phyloP scores from a whole-genome alignment of 2,113 vertebrate genomes.

The Cryptomyrus ogoouensis region DNA sequence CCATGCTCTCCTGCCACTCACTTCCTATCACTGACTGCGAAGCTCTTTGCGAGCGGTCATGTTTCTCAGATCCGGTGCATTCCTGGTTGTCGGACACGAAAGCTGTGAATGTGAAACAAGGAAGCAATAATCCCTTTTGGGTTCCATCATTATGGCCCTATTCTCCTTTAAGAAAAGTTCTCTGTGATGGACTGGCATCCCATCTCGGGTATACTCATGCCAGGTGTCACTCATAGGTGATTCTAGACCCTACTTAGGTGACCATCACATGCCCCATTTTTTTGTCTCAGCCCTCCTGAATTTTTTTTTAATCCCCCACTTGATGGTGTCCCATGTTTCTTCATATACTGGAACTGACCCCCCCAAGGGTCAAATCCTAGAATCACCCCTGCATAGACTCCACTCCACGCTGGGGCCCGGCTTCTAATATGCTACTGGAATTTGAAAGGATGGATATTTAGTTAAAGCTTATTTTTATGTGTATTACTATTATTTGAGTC shows the following conservation, averaged over 20 bases:
- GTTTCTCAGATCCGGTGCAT: neutral
- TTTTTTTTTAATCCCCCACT: neutral
- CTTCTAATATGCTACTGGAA: neutral
- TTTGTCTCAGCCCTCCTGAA: neutral
- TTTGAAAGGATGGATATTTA: neutral
- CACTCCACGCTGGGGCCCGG: neutral
- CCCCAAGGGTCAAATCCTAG: neutral
- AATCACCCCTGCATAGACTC: neutral
- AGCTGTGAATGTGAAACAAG: neutral
- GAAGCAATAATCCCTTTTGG: neutral
- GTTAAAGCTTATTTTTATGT: neutral
- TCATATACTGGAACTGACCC: neutral
- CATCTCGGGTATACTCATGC: neutral
- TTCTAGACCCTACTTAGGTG: neutral
- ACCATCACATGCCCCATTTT: neutral
- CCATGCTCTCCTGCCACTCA: neutral
- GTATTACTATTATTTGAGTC: neutral
- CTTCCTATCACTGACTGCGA: neutral
- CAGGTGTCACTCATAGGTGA: neutral
- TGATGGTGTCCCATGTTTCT: no score
- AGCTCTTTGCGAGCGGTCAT: neutral
- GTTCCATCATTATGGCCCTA: neutral
- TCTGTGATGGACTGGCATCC: neutral
- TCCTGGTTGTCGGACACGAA: neutral
- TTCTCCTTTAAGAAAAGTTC: neutral